Evolutionary conservation across 1,140 invertebrate genomes (phyloP).

Genomic region (Drepana arcuata): DNA sequence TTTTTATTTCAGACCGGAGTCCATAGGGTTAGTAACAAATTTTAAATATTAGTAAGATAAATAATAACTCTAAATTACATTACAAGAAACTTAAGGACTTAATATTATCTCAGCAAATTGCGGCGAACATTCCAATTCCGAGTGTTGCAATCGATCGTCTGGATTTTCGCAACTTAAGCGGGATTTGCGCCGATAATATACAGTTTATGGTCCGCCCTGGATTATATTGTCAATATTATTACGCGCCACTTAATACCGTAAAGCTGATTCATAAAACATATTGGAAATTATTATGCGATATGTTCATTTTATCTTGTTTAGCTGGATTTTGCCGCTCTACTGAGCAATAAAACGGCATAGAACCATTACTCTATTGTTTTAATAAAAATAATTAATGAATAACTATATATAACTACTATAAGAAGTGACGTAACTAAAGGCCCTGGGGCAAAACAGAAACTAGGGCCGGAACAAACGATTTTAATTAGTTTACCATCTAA

Average conservation of each 20-base stretch:
- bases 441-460: too few relatives aligned
- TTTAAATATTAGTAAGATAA: not conserved
- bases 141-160: constrained; percentile 10
- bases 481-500: too few relatives aligned
- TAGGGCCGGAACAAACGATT: too few relatives aligned
- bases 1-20: not conserved
- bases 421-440: too few relatives aligned
- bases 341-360: constrained; percentile 8
- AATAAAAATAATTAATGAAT: not conserved
- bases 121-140: not conserved
- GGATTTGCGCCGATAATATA: constrained; percentile 55
- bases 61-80: not conserved
- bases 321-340: constrained; percentile 18
- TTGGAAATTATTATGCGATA: constrained; percentile 47
- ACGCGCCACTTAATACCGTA: constrained; percentile 64
- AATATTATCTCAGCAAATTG: not conserved
- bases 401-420: not conserved
- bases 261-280: constrained; percentile 63
- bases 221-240: constrained; percentile 67
- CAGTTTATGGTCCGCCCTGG: constrained; percentile 45
- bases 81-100: not conserved
- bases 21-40: not conserved
- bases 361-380: constrained; percentile 7
- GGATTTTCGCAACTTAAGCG: constrained; percentile 38
- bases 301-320: not conserved